Percentiles rank a stretch among this genome's conserved stretches.
phyloP scores from a whole-genome alignment of 2,888 invertebrate genomes.

The Polietes domitor region DNA sequence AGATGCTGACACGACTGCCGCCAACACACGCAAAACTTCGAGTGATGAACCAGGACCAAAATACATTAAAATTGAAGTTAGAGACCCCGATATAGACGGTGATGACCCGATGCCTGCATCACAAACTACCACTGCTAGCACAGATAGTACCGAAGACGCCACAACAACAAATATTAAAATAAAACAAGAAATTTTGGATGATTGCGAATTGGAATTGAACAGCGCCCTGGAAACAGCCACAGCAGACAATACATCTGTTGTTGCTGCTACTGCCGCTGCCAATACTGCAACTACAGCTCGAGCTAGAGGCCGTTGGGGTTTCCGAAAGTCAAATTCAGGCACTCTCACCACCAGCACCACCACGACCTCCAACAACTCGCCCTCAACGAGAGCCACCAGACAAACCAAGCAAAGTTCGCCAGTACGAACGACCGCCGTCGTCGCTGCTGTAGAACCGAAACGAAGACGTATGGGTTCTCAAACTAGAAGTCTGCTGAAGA shows the following conservation, averaged over 20 bases:
- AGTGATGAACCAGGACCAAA: conserved; percentile 71
- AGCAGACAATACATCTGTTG: conserved; percentile 61
- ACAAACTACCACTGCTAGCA: conserved; percentile 53
- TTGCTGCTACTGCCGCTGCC: conserved; percentile 31
- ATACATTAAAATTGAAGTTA: conserved; percentile 73
- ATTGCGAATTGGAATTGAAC: conserved; percentile 61
- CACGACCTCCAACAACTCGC: conserved; percentile 64
- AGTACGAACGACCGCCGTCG: conserved; percentile 57
- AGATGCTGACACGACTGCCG: conserved; percentile 68
- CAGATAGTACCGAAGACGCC: conserved; percentile 54
- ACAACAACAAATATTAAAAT: conserved; percentile 68
- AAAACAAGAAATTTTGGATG: conserved; percentile 74
- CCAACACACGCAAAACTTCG: conserved; percentile 47
- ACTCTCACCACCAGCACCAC: conserved; percentile 62
- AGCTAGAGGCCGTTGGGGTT: conserved; percentile 70
- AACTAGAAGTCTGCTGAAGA: conserved; percentile 62
- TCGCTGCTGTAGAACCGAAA: conserved; percentile 58
- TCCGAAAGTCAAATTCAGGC: conserved; percentile 67
- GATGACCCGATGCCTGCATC: conserved; percentile 52
- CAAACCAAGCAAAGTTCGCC: conserved; percentile 73
- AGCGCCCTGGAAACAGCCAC: conserved; percentile 54
- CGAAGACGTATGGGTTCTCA: conserved; percentile 66
- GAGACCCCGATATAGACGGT: conserved; percentile 61
- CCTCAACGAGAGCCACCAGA: conserved; percentile 74
- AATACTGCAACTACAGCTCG: conserved; percentile 65